Base-by-base conservation (phyloP, 2,797 vertebrate species). In the Acipenser ruthenus region DNA sequence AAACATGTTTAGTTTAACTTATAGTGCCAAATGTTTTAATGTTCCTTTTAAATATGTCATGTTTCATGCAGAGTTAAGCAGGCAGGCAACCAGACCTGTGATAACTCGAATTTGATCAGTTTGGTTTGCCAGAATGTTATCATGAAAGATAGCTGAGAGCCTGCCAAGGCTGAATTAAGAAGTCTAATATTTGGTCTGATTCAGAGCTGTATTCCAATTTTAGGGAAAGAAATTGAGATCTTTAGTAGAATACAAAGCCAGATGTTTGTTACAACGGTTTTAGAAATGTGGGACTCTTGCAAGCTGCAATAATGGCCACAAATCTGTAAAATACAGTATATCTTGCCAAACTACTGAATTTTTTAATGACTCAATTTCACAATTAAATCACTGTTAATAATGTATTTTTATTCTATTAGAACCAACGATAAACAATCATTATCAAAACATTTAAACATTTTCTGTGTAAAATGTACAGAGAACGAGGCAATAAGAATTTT, bases 251-350 rank as follows among this genome's bases (percentile, higher is more conserved):
- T 71, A 65, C 67, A 7, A 74, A 71, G 75, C 73, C 65, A 74
- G 71, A 76, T 52, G 68, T 72, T 77, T 72, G 79, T 80, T 74
- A 79, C 70, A 71, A 74, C 70, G 71, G 11, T 18, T 65, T 66
- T 18, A 9, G 49, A 59, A 8, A 51, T 53, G 65, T 50, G 9
- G 1, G 50, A 12, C 56, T 12, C 18, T n/a, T 15, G 9, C 5
- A 49, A 67, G 55, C 56, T 13, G 13, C 15, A 62, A 60, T 49
- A n/a, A 47, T 47, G 56, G 59, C 50, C 50, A 51, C 66, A 53
- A 23, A 49, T 60, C 53, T 66, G 64, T 65, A 65, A 67, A 23
- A 64, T 37, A 37, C 37, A 37, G 37, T 37, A 37, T 37, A 4
- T 37, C 37, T 37, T 4, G 37, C 37, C 37, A 37, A 37, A 37